phyloP scores from a whole-genome alignment of 2,888 invertebrate species.

The Neoaliturus tenellus region DNA sequence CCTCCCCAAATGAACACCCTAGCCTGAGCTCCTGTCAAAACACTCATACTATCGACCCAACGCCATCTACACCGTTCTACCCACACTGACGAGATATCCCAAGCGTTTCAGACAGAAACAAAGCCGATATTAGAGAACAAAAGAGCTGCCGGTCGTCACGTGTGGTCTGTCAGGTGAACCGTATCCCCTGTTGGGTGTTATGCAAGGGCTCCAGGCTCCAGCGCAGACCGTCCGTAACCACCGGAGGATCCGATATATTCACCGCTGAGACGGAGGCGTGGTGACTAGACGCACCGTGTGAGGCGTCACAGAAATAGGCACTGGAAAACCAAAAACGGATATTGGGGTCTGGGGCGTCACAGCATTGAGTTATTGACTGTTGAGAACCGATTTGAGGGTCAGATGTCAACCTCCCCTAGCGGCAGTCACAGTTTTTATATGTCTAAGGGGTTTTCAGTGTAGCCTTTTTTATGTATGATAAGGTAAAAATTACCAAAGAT shows the following conservation, averaged over 20 bases:
- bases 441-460: too few relatives aligned
- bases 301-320: conserved; percentile 42
- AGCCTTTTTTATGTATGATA: too few relatives aligned
- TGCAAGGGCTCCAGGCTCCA: neutral
- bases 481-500: too few relatives aligned
- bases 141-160: conserved; percentile 4
- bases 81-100: neutral
- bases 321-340: conserved; percentile 24
- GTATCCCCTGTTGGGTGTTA: neutral
- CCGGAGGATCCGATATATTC: neutral
- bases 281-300: conserved; percentile 4
- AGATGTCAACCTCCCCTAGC: neutral
- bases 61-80: neutral
- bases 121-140: conserved; percentile 43
- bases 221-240: neutral
- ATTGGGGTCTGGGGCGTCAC: neutral
- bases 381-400: conserved; percentile 19
- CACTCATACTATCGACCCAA: neutral
- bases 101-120: conserved; percentile 1
- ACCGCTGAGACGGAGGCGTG: neutral
- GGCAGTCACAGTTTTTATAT: neutral
- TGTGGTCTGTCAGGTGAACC: conserved; percentile 42
- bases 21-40: neutral
- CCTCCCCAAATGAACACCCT: too few relatives aligned
- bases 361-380: conserved; percentile 32